Conservation (phyloP, 2,113 vertebrate genomes). For the Serinus canaria region DNA sequence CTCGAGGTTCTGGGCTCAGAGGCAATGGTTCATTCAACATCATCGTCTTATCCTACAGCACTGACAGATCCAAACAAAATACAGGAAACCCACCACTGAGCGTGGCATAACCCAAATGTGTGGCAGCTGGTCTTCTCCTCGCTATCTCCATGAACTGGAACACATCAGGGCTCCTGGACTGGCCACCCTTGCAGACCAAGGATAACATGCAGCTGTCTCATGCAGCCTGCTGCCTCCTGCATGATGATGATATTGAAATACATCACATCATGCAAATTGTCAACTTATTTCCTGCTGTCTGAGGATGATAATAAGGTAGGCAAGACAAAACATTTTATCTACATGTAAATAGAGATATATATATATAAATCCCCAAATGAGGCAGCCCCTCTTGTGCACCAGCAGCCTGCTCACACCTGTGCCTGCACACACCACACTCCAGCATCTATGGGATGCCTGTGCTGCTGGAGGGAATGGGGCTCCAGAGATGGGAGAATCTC, state of each 20-base stretch:
- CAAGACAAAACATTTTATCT: background rate
- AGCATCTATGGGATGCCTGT: rapidly evolving
- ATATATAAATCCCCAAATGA: no score
- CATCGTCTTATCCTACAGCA: background rate
- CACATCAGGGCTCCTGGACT: background rate
- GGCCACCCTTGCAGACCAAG: background rate
- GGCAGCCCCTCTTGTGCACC: background rate
- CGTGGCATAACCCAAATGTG: rapidly evolving
- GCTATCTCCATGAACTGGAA: background rate
- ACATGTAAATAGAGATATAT: rapidly evolving
- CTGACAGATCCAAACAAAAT: background rate
- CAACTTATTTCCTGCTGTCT: background rate
- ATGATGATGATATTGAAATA: background rate
- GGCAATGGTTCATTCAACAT: rapidly evolving
- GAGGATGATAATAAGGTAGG: background rate
- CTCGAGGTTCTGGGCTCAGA: background rate
- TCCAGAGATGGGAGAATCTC: background rate
- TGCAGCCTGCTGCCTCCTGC: background rate
- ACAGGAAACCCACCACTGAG: background rate
- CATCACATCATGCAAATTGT: background rate
- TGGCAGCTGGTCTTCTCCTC: background rate
- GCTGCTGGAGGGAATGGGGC: rapidly evolving
- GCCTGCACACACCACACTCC: background rate
- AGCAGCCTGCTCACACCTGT: background rate
- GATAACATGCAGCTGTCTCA: background rate